Base-by-base conservation (phyloP, 23 tunicate genomes). In the Trididemnum miniatum region DNA sequence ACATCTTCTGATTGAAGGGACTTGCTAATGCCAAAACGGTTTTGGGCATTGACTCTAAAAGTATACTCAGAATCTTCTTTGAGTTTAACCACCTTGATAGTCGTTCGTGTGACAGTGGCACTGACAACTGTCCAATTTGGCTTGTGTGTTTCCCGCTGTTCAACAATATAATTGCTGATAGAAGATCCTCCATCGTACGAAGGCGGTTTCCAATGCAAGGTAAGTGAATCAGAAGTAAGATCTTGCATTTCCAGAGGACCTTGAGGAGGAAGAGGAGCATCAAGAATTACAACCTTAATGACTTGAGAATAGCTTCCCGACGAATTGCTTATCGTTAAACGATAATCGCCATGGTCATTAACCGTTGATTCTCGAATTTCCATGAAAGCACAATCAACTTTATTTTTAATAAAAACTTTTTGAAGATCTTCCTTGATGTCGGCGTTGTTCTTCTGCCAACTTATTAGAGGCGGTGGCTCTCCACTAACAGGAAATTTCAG, bases 121-220 rank as follows among this genome's bases (percentile, higher is more conserved):
- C 90, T 78, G 36, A 95, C 87, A 31, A 63, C 66, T 2, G 32
- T 38, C 99, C 99, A 95, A 71, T 73, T 95, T 20, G 93, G 93
- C 67, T 85, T 71, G 67, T 90, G 90, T 18, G 78, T 79, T 72
- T 95, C 99, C 1, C 99, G 92, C 74, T 89, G 86, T 54, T 95
- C 99, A 26, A 95, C 96, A 31, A 95, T 74, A 82, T 95, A 95
- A 87, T 95, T 95, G 71, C 89, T 89, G 65, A 95, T 79, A 12
- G 89, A 37, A 22, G 99, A 91, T 12, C 99, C 99, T 28, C 99
- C 99, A 57, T 95, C 96, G 75, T 90, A 90, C 7, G 0, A 24
- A 32, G 99, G 99, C 0, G 85, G 90, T 40, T 87, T 86, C 99
- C 99, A 95, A n/a, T 72, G 80, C 39, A 95, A 65, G 7, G 81